Conservation (phyloP, 2,113 vertebrate species). For the Riparia riparia region DNA sequence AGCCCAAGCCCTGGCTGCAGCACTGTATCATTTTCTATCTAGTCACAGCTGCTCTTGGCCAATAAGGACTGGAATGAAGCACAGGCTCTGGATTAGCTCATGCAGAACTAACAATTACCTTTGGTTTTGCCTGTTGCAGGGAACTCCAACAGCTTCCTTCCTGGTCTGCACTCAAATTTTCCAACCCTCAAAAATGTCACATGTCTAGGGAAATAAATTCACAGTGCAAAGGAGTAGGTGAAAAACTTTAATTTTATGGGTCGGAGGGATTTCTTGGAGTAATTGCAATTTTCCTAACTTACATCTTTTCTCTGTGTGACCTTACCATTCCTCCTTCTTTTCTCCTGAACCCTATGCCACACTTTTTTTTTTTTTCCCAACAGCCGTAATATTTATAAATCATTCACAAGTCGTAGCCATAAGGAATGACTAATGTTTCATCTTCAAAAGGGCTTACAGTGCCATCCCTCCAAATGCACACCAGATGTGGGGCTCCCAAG, state of each 20-base stretch:
- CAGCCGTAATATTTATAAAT: not conserved
- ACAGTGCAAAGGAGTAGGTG: not conserved
- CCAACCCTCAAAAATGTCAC: constrained; percentile 19
- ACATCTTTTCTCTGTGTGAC: not conserved
- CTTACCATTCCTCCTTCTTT: not conserved
- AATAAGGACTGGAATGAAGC: not conserved
- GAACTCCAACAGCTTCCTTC: constrained; percentile 12
- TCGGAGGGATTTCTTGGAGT: not conserved
- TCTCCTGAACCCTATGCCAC: not conserved
- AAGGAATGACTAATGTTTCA: not conserved
- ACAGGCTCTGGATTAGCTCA: not conserved
- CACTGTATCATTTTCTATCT: constrained; percentile 18
- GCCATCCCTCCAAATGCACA: not conserved
- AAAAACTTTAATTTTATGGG: not conserved
- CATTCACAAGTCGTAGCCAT: not conserved
- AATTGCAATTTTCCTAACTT: not conserved
- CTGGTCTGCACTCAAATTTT: not conserved
- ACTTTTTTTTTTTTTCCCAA: not conserved
- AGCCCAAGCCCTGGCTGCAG: not conserved
- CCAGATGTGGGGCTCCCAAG: not conserved
- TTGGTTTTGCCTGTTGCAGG: constrained; percentile 7
- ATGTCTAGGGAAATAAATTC: not conserved
- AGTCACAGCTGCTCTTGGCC: constrained; percentile 21
- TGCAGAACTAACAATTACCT: constrained; percentile 26
- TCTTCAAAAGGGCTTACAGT: not conserved